Conservation (phyloP, 2,113 vertebrate species). For the Dryoscopus gambensis region DNA sequence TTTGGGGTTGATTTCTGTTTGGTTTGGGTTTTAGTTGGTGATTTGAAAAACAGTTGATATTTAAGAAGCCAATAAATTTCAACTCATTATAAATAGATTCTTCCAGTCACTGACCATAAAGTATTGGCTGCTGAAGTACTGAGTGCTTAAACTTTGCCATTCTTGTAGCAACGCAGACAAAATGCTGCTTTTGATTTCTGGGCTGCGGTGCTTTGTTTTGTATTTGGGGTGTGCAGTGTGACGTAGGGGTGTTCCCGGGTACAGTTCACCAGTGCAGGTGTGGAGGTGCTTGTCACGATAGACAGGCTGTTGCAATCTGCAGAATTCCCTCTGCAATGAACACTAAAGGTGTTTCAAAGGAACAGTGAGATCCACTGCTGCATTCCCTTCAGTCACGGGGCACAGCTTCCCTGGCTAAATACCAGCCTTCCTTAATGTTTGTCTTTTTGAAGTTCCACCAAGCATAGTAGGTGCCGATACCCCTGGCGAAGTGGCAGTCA, state of each 20-base stretch:
- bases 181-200: neutral
- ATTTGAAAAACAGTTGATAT: neutral
- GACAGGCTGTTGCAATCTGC: neutral
- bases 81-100: neutral
- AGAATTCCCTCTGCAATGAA: neutral
- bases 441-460: conserved; percentile 82
- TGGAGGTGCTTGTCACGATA: neutral
- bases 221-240: neutral
- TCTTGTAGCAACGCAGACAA: neutral
- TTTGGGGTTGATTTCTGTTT: neutral
- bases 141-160: neutral
- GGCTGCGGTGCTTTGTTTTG: neutral
- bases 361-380: neutral
- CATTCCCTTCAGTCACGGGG: neutral
- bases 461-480: conserved; percentile 71
- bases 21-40: neutral
- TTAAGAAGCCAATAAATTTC: neutral
- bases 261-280: neutral
- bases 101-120: neutral
- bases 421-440: neutral
- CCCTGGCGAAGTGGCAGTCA: conserved; percentile 74
- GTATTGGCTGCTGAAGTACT: neutral
- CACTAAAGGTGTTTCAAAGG: neutral
- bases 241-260: fast-evolving
- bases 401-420: neutral